Conservation (phyloP, 37 sponge, comb jelly and placozoan genomes). For the Bolinopsis microptera region DNA sequence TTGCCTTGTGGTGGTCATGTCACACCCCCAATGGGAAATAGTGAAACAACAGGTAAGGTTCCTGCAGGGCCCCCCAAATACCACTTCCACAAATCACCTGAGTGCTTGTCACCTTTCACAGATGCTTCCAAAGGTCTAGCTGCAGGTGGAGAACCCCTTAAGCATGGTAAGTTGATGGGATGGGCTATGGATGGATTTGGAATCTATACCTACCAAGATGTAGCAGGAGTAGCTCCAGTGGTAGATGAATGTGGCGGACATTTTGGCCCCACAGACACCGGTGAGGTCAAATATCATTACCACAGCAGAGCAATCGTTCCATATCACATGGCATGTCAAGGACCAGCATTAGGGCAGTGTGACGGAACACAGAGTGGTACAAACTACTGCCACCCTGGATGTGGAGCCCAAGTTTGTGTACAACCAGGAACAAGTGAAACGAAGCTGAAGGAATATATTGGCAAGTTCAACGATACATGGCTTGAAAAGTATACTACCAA, state of each 20-base stretch:
- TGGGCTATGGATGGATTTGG: slow-evolving; percentile 59
- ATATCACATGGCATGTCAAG: slow-evolving; percentile 47
- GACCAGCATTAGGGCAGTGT: slow-evolving; percentile 55
- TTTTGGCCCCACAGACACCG: slow-evolving; percentile 53
- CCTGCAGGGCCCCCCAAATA: slow-evolving; percentile 43
- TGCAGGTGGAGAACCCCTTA: not conserved
- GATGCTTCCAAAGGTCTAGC: slow-evolving; percentile 27
- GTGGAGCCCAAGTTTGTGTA: slow-evolving; percentile 6
- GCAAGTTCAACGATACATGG: not conserved
- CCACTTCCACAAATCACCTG: slow-evolving; percentile 62
- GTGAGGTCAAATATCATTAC: slow-evolving; percentile 58
- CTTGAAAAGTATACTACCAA: not conserved
- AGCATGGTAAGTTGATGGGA: slow-evolving; percentile 7
- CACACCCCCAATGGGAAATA: slow-evolving; percentile 50
- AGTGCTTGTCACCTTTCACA: slow-evolving; percentile 15
- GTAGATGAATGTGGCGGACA: slow-evolving; percentile 60
- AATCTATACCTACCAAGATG: slow-evolving; percentile 38
- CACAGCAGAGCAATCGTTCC: slow-evolving; percentile 38
- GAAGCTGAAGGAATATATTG: not conserved
- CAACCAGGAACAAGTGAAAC: not conserved
- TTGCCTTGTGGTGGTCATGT: slow-evolving; percentile 54
- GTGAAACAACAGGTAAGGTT: not conserved
- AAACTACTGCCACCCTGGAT: slow-evolving; percentile 59
- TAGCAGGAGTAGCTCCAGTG: not conserved
- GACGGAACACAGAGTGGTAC: slow-evolving; percentile 32